Evolutionary conservation across 2,888 invertebrate species (phyloP).

Genomic region (Phyto melanocephala): DNA sequence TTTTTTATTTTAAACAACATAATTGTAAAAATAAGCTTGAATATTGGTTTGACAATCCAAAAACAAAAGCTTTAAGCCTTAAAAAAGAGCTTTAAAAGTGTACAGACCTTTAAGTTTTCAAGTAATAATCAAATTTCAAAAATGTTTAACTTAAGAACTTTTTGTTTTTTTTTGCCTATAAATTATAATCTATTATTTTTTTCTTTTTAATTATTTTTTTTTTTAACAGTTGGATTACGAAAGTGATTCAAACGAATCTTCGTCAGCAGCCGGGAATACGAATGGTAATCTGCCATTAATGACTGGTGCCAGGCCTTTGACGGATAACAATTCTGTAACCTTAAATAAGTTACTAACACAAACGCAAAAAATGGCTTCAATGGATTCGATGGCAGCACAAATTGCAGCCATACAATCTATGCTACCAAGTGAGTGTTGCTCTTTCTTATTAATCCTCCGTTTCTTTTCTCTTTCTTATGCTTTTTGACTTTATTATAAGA

Average conservation of each 20-base stretch:
- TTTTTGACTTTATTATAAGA: too few species aligned
- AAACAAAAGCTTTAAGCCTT: background rate
- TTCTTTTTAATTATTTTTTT: too few species aligned
- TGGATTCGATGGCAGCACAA: constrained; percentile 85
- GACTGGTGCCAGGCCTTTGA: constrained; percentile 79
- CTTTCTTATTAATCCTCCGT: too few species aligned
- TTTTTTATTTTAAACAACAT: too few species aligned
- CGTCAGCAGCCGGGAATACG: constrained; percentile 57
- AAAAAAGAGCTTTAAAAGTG: background rate
- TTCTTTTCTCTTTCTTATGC: too few species aligned
- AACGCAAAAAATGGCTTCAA: constrained; percentile 80
- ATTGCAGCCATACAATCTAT: constrained; percentile 82
- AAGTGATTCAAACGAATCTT: constrained; percentile 82
- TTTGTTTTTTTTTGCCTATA: too few species aligned
- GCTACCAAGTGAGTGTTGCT: constrained; percentile 71
- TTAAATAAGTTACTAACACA: constrained; percentile 74
- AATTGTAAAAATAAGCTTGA: background rate
- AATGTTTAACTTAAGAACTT: too few species aligned
- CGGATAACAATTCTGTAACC: constrained; percentile 66
- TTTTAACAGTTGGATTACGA: constrained; percentile 81
- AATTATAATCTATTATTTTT: too few species aligned
- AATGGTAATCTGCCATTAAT: constrained; percentile 62
- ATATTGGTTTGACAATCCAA: background rate
- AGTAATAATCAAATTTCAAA: too few species aligned
- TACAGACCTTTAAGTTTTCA: too few species aligned